Percentiles rank a stretch among this genome's conserved stretches.
These are phyloP conservation scores for Gnathonemus echidnorhynchus DNA, from an alignment of 2,113 vertebrate species.

Conservation along the genomic window DNA sequence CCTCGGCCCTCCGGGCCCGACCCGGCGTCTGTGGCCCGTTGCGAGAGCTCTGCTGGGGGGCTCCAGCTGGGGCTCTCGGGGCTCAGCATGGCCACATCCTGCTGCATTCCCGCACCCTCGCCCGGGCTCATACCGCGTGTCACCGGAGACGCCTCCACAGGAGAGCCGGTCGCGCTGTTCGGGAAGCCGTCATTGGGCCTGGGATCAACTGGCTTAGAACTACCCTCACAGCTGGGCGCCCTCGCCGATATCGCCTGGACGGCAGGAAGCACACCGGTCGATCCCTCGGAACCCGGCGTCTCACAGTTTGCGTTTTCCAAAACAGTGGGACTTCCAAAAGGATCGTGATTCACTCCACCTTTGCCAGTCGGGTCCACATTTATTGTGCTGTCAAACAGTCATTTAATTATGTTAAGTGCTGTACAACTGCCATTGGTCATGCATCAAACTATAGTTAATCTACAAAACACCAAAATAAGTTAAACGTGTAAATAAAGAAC, in stretches of 20 bases:
- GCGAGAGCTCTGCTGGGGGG: slow-evolving; percentile 21
- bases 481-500: not conserved
- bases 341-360: not conserved
- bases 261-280: slow-evolving; percentile 18
- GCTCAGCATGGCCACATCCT: slow-evolving; percentile 51
- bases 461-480: not conserved
- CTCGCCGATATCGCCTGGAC: slow-evolving; percentile 24
- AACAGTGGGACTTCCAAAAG: not conserved
- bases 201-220: slow-evolving; percentile 39
- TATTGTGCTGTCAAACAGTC: slow-evolving; percentile 1
- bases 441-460: not conserved
- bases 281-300: slow-evolving; percentile 12
- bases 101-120: slow-evolving; percentile 27
- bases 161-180: slow-evolving; percentile 28
- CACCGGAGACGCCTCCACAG: not conserved
- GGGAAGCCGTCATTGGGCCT: slow-evolving; percentile 41
- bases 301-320: slow-evolving; percentile 26
- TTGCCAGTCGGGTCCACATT: not conserved
- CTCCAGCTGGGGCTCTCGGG: slow-evolving; percentile 41
- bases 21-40: not conserved
- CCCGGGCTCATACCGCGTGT: slow-evolving; percentile 13
- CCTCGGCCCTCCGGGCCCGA: not conserved
- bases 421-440: not conserved
- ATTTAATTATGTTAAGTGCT: not conserved
- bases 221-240: slow-evolving; percentile 34